Evolutionary conservation across 1,140 invertebrate genomes (phyloP), one percentile per base, ranked within the genome.

Genomic region (Drosophila kanapiae): DNA sequence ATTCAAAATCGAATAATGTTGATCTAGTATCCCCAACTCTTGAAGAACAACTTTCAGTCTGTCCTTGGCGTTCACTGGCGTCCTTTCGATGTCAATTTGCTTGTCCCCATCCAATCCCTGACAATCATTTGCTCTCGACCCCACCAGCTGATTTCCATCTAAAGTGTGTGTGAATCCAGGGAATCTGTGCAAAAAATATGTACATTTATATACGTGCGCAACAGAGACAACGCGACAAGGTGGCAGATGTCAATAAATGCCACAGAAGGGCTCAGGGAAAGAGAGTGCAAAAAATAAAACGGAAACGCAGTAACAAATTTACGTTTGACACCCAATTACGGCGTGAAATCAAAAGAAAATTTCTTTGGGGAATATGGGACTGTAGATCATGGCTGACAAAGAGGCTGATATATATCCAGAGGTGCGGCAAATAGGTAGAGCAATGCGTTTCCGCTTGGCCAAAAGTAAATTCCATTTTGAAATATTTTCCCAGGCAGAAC

Each of bases 301-400:
- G 79, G 76, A 81, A 82, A 61, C 57, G 74, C 62, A 67, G 83
- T 75, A 85, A 85, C 82, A 85, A 85, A 82, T 84, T 82, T 83
- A 82, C 79, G 75, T 82, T 86, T 87, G 83, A 86, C 83, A 86
- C 83, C 83, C 83, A 86, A 86, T 86, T 87, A 88, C 83, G 83
- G 83, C 84, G 80, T 76, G 76, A 87, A 87, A 83, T 87, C 83
- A 87, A 87, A 87, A 83, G 80, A 74, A 87, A 87, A 87, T 83
- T 87, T 77, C 80, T 71, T 60, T 75, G 68, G 79, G 78, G 75
- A 85, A 86, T 86, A 67, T 74, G 61, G 70, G 67, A 62, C 40
- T 53, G 37, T 29, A 33, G 48, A 60, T 49, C 31, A 60, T 40
- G 45, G 45, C 54, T 59, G 14, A 37, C 14, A 40, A 14, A 40